Percentiles rank a stretch among this genome's conserved stretches.
phyloP scores from a whole-genome alignment of 2,888 invertebrate genomes.

The Tetragonisca angustula region DNA sequence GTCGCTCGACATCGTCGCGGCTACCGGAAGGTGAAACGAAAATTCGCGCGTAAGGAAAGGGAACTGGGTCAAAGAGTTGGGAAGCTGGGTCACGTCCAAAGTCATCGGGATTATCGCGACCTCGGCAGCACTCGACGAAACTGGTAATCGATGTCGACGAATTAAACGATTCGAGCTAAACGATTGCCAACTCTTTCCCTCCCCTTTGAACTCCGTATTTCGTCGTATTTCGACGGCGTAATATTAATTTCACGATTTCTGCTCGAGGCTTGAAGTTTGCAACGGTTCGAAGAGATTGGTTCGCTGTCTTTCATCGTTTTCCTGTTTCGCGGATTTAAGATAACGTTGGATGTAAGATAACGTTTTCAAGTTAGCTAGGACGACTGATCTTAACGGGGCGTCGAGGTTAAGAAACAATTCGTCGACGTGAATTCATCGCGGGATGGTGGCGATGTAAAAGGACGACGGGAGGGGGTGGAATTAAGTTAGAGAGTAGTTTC shows the following conservation, averaged over 20 bases:
- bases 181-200: background rate
- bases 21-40: constrained; percentile 7
- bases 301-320: background rate
- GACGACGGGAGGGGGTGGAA: constrained; percentile 9
- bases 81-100: constrained; percentile 35
- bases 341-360: background rate
- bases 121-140: constrained; percentile 8
- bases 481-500: constrained; percentile 51
- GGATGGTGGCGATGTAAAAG: constrained; percentile 6
- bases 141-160: constrained; percentile 12
- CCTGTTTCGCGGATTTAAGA: background rate
- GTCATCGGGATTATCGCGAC: constrained; percentile 20
- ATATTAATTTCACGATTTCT: too few relatives aligned
- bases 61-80: constrained; percentile 28
- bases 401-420: constrained; percentile 39
- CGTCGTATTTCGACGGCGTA: background rate
- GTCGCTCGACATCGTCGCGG: background rate
- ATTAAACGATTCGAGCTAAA: constrained; percentile 4
- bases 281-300: background rate
- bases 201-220: background rate
- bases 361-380: background rate
- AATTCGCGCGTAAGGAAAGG: constrained; percentile 7
- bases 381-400: constrained; percentile 4
- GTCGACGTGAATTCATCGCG: constrained; percentile 39
- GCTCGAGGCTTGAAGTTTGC: too few relatives aligned